Conservation (phyloP, 2,888 invertebrate species). For the Cactoblastis cactorum region DNA sequence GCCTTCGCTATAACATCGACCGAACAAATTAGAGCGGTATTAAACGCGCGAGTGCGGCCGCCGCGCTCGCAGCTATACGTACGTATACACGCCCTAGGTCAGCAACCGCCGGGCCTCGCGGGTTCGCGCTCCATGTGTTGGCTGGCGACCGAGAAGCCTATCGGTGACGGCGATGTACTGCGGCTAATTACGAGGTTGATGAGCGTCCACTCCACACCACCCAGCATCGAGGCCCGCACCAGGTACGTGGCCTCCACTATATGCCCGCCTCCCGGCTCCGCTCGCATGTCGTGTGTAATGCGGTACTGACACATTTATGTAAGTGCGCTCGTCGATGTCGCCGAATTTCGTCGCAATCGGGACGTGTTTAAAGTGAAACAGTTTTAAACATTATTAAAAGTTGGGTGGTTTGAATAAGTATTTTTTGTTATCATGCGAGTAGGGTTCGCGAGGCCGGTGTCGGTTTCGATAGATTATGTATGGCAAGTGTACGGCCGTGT, state of each 20-base stretch:
- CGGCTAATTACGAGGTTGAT: slow-evolving; percentile 41
- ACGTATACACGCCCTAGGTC: slow-evolving; percentile 29
- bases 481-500: slow-evolving; percentile 11
- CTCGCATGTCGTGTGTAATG: slow-evolving; percentile 27
- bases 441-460: not conserved
- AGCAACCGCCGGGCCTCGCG: slow-evolving; percentile 38
- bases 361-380: slow-evolving; percentile 29
- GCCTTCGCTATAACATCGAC: slow-evolving; percentile 56
- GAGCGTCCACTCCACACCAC: slow-evolving; percentile 32
- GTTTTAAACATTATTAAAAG: slow-evolving; percentile 21
- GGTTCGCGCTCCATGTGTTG: slow-evolving; percentile 42
- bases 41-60: slow-evolving; percentile 71
- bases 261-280: slow-evolving; percentile 10
- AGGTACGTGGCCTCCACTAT: slow-evolving; percentile 32
- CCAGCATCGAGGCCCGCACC: slow-evolving; percentile 35
- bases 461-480: slow-evolving; percentile 11
- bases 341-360: too few species aligned
- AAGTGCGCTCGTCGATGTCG: slow-evolving; percentile 42
- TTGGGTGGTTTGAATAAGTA: slow-evolving; percentile 4
- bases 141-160: slow-evolving; percentile 41
- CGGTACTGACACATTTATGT: slow-evolving; percentile 44
- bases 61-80: slow-evolving; percentile 48
- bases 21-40: slow-evolving; percentile 40
- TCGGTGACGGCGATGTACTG: slow-evolving; percentile 42
- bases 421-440: slow-evolving; percentile 10